These are phyloP conservation scores for Callorhinus ursinus DNA, from an alignment of 2,113 vertebrate genomes.

Conservation along the genomic window DNA sequence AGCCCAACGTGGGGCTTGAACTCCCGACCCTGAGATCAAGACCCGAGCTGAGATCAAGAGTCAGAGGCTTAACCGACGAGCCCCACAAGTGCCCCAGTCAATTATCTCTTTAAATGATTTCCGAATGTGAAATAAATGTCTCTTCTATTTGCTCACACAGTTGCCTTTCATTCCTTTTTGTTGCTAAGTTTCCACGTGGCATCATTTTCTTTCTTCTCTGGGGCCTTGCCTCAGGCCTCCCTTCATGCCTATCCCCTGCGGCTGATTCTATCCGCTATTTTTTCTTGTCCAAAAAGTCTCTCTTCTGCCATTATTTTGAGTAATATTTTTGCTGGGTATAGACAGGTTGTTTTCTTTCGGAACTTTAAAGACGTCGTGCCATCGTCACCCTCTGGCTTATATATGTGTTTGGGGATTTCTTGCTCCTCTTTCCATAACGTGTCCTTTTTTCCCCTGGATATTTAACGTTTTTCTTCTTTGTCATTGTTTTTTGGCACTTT, in stretches of 20 bases:
- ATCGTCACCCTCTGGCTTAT: neutral
- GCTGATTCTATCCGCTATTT: neutral
- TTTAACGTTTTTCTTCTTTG: neutral
- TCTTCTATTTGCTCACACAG: neutral
- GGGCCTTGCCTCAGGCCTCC: neutral
- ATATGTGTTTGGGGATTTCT: neutral
- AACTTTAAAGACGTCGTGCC: neutral
- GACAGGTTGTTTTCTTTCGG: neutral
- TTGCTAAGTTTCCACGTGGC: neutral
- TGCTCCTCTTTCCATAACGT: neutral
- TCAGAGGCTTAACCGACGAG: neutral
- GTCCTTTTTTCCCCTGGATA: neutral
- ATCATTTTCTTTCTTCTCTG: neutral
- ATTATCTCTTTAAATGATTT: neutral
- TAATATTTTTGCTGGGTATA: neutral
- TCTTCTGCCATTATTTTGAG: neutral
- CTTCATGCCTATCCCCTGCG: neutral
- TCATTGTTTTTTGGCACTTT: neutral
- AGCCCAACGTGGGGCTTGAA: neutral
- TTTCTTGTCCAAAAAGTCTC: neutral
- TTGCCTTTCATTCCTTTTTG: neutral
- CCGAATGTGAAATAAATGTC: neutral
- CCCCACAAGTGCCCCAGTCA: neutral
- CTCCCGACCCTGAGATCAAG: neutral
- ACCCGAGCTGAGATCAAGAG: neutral